These are phyloP conservation scores for Zootoca vivipara DNA, from an alignment of 2,113 vertebrate species.

Conservation along the genomic window DNA sequence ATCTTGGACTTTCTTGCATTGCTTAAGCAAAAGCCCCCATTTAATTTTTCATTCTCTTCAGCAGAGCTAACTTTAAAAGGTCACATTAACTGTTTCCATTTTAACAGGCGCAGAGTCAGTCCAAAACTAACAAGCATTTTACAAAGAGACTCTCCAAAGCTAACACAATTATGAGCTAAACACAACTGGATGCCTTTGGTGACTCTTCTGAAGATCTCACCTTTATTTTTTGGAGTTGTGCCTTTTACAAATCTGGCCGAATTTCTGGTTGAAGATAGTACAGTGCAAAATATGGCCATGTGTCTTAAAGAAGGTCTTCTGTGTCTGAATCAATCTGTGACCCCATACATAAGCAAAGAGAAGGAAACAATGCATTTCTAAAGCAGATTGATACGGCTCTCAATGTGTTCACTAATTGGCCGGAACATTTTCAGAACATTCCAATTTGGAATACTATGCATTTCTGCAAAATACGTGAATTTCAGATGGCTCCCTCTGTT, in stretches of 20 bases:
- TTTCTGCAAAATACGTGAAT: neutral
- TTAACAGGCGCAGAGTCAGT: constrained; percentile 19
- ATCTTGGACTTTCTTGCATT: neutral
- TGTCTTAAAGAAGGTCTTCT: neutral
- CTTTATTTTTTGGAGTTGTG: neutral
- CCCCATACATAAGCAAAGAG: neutral
- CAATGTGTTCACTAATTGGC: neutral
- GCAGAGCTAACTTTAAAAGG: constrained; percentile 13
- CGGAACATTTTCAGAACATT: neutral
- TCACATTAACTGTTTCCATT: neutral
- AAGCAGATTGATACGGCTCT: neutral
- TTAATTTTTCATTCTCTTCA: neutral
- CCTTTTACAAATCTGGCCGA: neutral
- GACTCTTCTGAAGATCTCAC: neutral
- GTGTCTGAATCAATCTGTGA: constrained; percentile 23
- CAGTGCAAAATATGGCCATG: neutral
- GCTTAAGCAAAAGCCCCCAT: constrained; percentile 17
- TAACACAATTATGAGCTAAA: neutral
- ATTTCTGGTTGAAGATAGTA: neutral
- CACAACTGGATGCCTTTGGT: neutral
- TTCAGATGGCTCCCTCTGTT: neutral
- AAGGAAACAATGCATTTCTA: neutral
- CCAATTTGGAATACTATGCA: neutral
- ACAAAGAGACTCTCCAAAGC: neutral
- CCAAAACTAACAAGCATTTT: neutral